Evolutionary conservation across 1,140 invertebrate species (phyloP), one percentile per base, ranked within the genome.

Genomic region (Ditylenchus dipsaci): DNA sequence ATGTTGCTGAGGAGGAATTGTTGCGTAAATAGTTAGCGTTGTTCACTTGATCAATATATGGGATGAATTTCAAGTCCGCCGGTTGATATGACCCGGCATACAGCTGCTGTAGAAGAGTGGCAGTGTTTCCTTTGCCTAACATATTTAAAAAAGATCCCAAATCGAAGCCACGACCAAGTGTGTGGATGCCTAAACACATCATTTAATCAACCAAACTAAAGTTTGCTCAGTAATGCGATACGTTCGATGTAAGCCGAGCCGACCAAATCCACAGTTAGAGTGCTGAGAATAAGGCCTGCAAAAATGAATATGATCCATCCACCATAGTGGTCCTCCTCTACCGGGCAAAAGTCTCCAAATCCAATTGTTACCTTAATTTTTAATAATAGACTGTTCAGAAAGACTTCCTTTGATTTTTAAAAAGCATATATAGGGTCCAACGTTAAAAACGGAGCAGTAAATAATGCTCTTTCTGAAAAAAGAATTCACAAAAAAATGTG

Each of bases 241-340:
- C 63, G 47, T 56, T 65, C 63, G 56, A 75, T 75, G 26, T 33
- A 42, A 1, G 74, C 38, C 19, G 74, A 75, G 1, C 73, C 74
- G 47, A 76, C 45, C 65, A 77, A 45, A 59, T 76, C 69, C 19
- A 76, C 75, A 19, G 75, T 78, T 1, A 76, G 45, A 13, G 75
- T 76, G n/a, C 57, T 68, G 15, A 76, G 56, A 26, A 72, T 78
- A 29, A 76, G 47, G 9, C 75, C 75, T 19, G 61, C 76, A 43
- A 79, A 69, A 47, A 76, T 76, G 42, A 76, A 76, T n/a, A 68
- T n/a, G 66, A 76, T 76, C 75, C 75, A 76, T 15, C 77, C 74
- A 23, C 27, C 45, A 66, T 76, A 79, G 29, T 76, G 74, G 19
- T 45, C 27, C 23, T 74, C 73, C 27, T 61, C 26, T 30, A 65